A percentile compares a stretch with the other conserved stretches of the same genome.
These are phyloP conservation scores for Dasypus novemcinctus DNA, from an alignment of 2,113 vertebrate species.

Conservation along the genomic window DNA sequence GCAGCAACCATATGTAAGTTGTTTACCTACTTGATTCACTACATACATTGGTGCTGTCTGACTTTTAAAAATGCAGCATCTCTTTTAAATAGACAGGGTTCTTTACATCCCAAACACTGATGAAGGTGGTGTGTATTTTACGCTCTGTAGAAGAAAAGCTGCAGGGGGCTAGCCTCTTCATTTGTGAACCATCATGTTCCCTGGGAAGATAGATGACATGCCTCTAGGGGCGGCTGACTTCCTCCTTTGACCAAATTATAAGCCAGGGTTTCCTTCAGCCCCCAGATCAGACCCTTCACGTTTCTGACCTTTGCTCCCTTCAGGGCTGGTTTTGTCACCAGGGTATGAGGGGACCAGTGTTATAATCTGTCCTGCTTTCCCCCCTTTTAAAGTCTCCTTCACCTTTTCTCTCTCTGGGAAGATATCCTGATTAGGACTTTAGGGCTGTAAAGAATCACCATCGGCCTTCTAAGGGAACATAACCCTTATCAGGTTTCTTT, in stretches of 20 bases:
- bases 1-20: slow-evolving; percentile 91
- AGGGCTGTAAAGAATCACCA: not conserved
- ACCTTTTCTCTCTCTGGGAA: slow-evolving; percentile 22
- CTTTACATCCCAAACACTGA: slow-evolving; percentile 82
- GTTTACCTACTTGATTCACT: slow-evolving; percentile 93
- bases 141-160: slow-evolving; percentile 78
- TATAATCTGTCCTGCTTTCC: not conserved
- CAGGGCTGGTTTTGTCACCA: not conserved
- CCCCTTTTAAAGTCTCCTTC: slow-evolving; percentile 7
- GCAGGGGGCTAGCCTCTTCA: slow-evolving; percentile 80
- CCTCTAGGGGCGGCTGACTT: slow-evolving; percentile 59
- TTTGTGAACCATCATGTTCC: slow-evolving; percentile 73
- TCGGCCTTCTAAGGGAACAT: not conserved
- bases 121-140: slow-evolving; percentile 82
- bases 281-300: not conserved
- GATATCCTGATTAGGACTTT: not conserved
- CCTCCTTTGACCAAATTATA: slow-evolving; percentile 68
- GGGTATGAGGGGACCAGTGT: not conserved
- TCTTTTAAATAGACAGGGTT: slow-evolving; percentile 84
- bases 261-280: slow-evolving; percentile 34
- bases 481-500: not conserved
- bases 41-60: slow-evolving; percentile 92
- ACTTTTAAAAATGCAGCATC: slow-evolving; percentile 87
- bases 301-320: slow-evolving; percentile 25
- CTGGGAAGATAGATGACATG: slow-evolving; percentile 50